Conservation (phyloP, 2,888 invertebrate species). For the Sacculina carcini region DNA sequence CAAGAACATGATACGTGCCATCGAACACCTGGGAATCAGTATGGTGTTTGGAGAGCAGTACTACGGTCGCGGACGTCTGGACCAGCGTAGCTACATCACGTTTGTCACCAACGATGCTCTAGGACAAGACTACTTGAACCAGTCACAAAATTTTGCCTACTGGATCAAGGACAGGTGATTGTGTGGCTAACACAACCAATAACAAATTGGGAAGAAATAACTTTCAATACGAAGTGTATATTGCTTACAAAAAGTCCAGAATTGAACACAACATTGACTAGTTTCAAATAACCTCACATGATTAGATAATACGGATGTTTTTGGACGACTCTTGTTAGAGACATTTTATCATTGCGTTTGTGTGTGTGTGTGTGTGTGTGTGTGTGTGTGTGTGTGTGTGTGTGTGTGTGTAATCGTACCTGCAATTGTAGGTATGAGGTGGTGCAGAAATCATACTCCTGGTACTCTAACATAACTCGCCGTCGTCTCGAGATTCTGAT, state of each 20-base stretch:
- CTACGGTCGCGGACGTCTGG: constrained; percentile 20
- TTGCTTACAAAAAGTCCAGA: no score
- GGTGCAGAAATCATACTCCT: not conserved
- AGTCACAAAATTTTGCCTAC: constrained; percentile 21
- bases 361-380: no score
- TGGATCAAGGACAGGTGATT: constrained; percentile 17
- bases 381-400: no score
- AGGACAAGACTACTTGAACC: constrained; percentile 21
- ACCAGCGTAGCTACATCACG: constrained; percentile 18
- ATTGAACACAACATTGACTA: no score
- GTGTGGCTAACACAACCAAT: no score
- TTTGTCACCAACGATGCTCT: constrained; percentile 21
- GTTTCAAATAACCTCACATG: no score
- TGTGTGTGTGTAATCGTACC: no score
- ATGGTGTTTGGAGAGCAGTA: constrained; percentile 22
- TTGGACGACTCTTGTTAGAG: no score
- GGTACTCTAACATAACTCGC: constrained; percentile 14
- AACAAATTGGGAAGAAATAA: no score
- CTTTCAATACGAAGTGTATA: no score
- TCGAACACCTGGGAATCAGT: constrained; percentile 23
- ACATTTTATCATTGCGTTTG: no score
- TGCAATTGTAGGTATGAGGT: not conserved
- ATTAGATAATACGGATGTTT: no score
- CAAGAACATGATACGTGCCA: constrained; percentile 23
- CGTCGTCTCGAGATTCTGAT: constrained; percentile 16